Percentiles rank a stretch among this genome's conserved stretches.
phyloP scores from a whole-genome alignment of 2,888 invertebrate genomes.

The Incurvaria masculella region DNA sequence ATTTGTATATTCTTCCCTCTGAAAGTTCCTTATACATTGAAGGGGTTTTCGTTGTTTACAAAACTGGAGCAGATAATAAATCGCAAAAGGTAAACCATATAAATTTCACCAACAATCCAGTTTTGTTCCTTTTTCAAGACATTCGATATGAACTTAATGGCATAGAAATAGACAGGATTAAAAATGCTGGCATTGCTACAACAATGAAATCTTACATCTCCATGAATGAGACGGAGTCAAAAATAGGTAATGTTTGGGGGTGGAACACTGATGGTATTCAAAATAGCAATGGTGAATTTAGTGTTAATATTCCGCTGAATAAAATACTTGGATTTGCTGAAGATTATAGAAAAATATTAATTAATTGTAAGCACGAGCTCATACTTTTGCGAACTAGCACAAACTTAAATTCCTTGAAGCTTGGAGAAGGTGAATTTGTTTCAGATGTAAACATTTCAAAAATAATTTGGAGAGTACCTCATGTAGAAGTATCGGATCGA shows the following conservation, averaged over 20 bases:
- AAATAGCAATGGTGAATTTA: slow-evolving; percentile 18
- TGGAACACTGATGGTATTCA: slow-evolving; percentile 16
- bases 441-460: not conserved
- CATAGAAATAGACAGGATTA: slow-evolving; percentile 21
- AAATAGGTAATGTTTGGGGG: slow-evolving; percentile 19
- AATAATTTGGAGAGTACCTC: slow-evolving; percentile 2
- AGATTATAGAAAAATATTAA: slow-evolving; percentile 27
- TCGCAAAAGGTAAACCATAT: slow-evolving; percentile 1
- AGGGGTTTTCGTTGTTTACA: slow-evolving; percentile 12
- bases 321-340: slow-evolving; percentile 25
- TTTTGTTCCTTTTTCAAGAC: slow-evolving; percentile 23
- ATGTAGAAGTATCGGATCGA: not conserved
- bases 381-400: slow-evolving; percentile 18
- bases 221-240: slow-evolving; percentile 18
- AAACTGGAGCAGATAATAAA: not conserved
- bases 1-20: slow-evolving; percentile 5
- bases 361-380: slow-evolving; percentile 30
- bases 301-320: slow-evolving; percentile 23
- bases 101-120: slow-evolving; percentile 18
- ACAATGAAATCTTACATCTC: slow-evolving; percentile 27
- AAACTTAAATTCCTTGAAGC: slow-evolving; percentile 17
- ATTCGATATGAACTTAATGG: slow-evolving; percentile 26
- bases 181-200: slow-evolving; percentile 24
- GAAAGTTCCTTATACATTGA: slow-evolving; percentile 15
- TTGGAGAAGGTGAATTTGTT: no score